Percentiles rank a stretch among this genome's conserved stretches.
These are phyloP conservation scores for Kradibia gibbosae DNA, from an alignment of 1,140 invertebrate genomes.

Conservation along the genomic window DNA sequence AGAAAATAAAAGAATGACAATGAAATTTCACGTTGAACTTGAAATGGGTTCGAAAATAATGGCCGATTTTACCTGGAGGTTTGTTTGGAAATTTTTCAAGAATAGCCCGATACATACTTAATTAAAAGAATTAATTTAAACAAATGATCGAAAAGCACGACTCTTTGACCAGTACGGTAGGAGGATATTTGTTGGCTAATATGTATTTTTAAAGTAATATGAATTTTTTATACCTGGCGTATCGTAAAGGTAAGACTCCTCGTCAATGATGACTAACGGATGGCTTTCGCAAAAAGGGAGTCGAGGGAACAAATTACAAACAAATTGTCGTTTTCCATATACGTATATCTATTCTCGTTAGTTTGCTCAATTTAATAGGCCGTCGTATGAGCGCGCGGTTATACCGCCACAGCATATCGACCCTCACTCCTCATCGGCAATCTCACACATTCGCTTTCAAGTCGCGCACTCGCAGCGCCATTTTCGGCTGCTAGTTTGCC, in stretches of 20 bases:
- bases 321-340: conserved; percentile 36
- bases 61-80: no score
- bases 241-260: neutral
- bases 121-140: neutral
- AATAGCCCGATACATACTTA: neutral
- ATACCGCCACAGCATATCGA: conserved; percentile 28
- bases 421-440: conserved; percentile 23
- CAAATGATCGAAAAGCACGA: neutral
- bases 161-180: no score
- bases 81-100: no score
- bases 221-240: no score
- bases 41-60: no score
- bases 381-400: conserved; percentile 27
- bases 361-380: conserved; percentile 43
- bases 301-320: conserved; percentile 18
- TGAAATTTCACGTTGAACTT: no score
- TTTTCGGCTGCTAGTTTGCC: conserved; percentile 1
- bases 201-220: neutral
- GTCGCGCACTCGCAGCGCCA: neutral
- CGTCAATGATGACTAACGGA: neutral
- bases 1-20: no score
- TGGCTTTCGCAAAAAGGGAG: neutral
- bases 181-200: neutral
- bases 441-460: conserved; percentile 25
- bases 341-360: conserved; percentile 48